Percentiles rank a stretch among this genome's conserved stretches.
These are phyloP conservation scores for Drosophila sordidapex DNA, from an alignment of 2,888 invertebrate genomes.

Conservation along the genomic window DNA sequence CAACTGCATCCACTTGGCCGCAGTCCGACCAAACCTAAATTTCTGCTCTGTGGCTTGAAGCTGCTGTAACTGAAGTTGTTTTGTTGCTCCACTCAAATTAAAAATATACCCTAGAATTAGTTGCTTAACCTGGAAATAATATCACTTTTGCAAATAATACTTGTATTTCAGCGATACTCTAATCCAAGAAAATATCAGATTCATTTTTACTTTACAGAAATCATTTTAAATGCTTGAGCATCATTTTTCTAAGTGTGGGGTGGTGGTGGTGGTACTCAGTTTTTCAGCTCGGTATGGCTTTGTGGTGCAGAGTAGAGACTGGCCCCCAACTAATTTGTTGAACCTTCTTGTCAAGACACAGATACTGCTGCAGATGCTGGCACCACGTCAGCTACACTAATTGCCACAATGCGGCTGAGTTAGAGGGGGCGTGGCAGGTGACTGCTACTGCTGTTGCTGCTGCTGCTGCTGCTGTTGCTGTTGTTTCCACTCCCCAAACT, in stretches of 20 bases:
- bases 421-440: slow-evolving; percentile 41
- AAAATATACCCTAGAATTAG: neutral
- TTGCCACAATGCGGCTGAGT: slow-evolving; percentile 39
- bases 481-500: slow-evolving; percentile 49
- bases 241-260: neutral
- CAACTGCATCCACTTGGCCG: slow-evolving; percentile 36
- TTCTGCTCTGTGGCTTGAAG: slow-evolving; percentile 41
- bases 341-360: slow-evolving; percentile 49
- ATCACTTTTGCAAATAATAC: neutral
- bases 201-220: neutral
- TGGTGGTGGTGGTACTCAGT: slow-evolving; percentile 13
- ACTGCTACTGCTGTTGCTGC: slow-evolving; percentile 11
- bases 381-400: slow-evolving; percentile 47
- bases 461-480: slow-evolving; percentile 6
- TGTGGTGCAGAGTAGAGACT: slow-evolving; percentile 26
- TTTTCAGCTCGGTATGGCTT: slow-evolving; percentile 28
- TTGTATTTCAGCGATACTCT: neutral
- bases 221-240: neutral
- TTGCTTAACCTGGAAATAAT: neutral
- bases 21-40: slow-evolving; percentile 60
- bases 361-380: slow-evolving; percentile 8
- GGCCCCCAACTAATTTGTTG: slow-evolving; percentile 51
- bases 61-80: neutral
- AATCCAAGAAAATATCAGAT: neutral
- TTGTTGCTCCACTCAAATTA: neutral